Percentiles rank a stretch among this genome's conserved stretches.
phyloP scores from a whole-genome alignment of 2,888 invertebrate genomes.

The Adineta ricciae region DNA sequence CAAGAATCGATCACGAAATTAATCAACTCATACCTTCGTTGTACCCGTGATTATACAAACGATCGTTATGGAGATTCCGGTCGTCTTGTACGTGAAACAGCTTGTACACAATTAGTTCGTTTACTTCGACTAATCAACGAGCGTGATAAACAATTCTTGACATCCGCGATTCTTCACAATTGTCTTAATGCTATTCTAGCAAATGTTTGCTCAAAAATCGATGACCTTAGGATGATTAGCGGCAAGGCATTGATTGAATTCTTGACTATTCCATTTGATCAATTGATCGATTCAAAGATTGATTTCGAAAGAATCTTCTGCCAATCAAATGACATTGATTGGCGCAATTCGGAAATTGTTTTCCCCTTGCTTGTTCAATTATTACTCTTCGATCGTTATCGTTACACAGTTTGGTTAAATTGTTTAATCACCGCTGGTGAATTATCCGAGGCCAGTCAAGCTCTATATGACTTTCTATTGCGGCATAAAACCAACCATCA shows the following conservation, averaged over 20 bases:
- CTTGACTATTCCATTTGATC: not conserved
- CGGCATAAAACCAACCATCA: not conserved
- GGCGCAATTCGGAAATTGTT: not conserved
- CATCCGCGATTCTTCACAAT: not conserved
- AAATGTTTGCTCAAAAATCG: conserved; percentile 27
- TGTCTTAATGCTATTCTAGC: conserved; percentile 14
- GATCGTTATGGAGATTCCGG: conserved; percentile 30
- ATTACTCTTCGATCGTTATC: not conserved
- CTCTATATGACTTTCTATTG: not conserved
- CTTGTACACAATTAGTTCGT: conserved; percentile 24
- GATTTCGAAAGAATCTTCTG: not conserved
- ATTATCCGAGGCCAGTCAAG: not conserved
- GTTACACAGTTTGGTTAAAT: not conserved
- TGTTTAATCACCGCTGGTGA: conserved; percentile 18
- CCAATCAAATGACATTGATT: not conserved
- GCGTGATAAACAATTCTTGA: not conserved
- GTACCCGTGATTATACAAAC: conserved; percentile 29
- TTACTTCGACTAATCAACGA: not conserved
- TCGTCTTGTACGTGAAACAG: conserved; percentile 24
- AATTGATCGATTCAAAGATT: not conserved
- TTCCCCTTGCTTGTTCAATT: not conserved
- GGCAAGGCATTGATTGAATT: conserved; percentile 16
- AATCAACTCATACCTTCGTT: conserved; percentile 23
- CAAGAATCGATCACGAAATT: not conserved
- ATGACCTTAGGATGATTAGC: conserved; percentile 20